Base-by-base conservation (phyloP, 2,797 vertebrate species). In the Crenichthys baileyi region DNA sequence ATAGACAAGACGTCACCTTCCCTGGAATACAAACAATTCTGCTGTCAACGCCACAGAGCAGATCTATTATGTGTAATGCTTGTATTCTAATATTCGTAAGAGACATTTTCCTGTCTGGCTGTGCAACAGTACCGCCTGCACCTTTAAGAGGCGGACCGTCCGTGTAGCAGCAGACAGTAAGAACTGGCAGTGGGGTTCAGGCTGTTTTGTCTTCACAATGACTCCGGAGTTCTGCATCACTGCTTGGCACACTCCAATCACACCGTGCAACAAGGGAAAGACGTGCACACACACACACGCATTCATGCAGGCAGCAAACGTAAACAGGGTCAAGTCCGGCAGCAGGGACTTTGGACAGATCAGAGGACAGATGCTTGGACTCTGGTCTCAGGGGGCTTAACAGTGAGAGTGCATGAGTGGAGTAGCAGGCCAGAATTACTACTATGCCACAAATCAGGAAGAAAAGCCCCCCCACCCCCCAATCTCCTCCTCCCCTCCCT, bases 131-230 rank as follows among this genome's bases (percentile, higher is more conserved):
- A 78, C 79, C 2, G 83, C 79, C 81, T 95, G 89, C 82, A 82
- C 91, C 96, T 96, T 96, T 96, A 96, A 96, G 93, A 95, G 95
- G 95, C 93, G 94, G 95, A 88, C 79, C 91, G 41, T 83, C 89
- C 41, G 84, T 88, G 92, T 89, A 86, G 90, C 93, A 91, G 92
- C 93, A 94, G 93, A 94, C 92, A 91, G 90, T 86, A 84, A 90
- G 88, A 93, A 90, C 90, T 93, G 90, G 90, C 93, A 90, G 79
- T 75, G 87, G 82, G 88, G 92, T 80, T 90, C 85, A 83, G 92
- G 91, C 94, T 95, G 95, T 93, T 70, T 95, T 95, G 93, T 93
- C 94, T 95, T 92, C 91, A 95, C 95, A 95, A 95, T 94, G 94
- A 95, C 93, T 95, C 91, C 89, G 91, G 93, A 92, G 91, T 94